These are phyloP conservation scores for Drosophila nigritarsus DNA, from an alignment of 2,888 invertebrate genomes.

Conservation along the genomic window DNA sequence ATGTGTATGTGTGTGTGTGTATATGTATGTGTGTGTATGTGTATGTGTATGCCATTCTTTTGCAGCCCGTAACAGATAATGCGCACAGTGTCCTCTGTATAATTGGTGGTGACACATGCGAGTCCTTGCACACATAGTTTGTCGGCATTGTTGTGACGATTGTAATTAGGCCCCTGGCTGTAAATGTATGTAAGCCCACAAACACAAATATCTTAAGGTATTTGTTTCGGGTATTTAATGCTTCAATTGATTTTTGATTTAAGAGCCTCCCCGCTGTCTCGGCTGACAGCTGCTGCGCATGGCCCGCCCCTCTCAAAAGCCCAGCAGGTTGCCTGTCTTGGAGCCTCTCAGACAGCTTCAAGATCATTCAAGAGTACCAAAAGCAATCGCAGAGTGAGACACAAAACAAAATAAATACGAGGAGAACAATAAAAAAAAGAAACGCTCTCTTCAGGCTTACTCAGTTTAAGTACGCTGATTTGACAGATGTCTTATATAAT, in stretches of 20 bases:
- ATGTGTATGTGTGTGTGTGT: background rate
- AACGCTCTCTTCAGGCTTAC: background rate
- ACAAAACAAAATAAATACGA: constrained; percentile 12
- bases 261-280: constrained; percentile 47
- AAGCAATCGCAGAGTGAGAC: constrained; percentile 20
- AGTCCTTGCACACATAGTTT: constrained; percentile 24
- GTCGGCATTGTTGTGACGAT: constrained; percentile 58
- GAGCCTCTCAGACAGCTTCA: constrained; percentile 40
- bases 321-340: constrained; percentile 66
- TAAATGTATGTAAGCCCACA: constrained; percentile 21
- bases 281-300: constrained; percentile 49
- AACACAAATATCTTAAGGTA: constrained; percentile 43
- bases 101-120: constrained; percentile 79
- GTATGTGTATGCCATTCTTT: constrained; percentile 52
- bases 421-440: background rate
- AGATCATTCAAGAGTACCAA: constrained; percentile 15
- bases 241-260: constrained; percentile 78
- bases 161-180: constrained; percentile 50
- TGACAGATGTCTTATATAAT: background rate
- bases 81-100: constrained; percentile 70
- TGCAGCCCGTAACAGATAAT: constrained; percentile 38
- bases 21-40: background rate
- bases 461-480: background rate
- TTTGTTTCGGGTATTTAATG: constrained; percentile 75
- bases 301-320: constrained; percentile 43